Evolutionary conservation across 2,797 vertebrate genomes (phyloP), one percentile per base, ranked within the genome.

Genomic region (Decapterus maruadsi): DNA sequence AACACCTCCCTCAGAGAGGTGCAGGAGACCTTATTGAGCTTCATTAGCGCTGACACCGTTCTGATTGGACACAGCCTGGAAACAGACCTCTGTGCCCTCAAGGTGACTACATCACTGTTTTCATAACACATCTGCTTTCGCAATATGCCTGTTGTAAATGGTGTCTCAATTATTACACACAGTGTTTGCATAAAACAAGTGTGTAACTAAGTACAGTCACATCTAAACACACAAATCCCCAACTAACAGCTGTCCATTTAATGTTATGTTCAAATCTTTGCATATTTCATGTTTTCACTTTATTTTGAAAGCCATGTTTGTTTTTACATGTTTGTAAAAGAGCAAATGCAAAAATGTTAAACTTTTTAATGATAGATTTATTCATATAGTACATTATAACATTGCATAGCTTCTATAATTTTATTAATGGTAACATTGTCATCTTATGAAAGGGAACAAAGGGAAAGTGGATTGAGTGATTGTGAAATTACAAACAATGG

Each of bases 21-120:
- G 48, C 96, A 96, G 61, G 84, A 94, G 43, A 69, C 92, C 29
- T 89, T 97, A 80, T 77, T 96, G 78, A 94, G 92, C 78, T 93
- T 97, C 79, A 93, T 97, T 86, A 95, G 78, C 36, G 88, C 93
- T 0, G 90, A 95, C 85, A 95, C 95, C 9, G 86, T 97, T 89
- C 90, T 97, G 72, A 93, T 96, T 69, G 96, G 96, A 79, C 95
- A 97, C 20, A 55, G 87, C 78, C 92, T 97, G 87, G 95, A 96
- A 82, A 93, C 86, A n/a, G 87, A 90, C 82, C 91, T 97, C 8
- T 92, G 91, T 93, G 93, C 90, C 56, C 91, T 97, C 36, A 97
- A 97, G 96, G 96, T 97, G 95, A 95, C 38, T 61, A 26, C 19
- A 20, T 61, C 4, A 40, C 40, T 67, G 1, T 56, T 14, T 48